Evolutionary conservation across 2,113 vertebrate species (phyloP).

Genomic region (Phasianus colchicus): DNA sequence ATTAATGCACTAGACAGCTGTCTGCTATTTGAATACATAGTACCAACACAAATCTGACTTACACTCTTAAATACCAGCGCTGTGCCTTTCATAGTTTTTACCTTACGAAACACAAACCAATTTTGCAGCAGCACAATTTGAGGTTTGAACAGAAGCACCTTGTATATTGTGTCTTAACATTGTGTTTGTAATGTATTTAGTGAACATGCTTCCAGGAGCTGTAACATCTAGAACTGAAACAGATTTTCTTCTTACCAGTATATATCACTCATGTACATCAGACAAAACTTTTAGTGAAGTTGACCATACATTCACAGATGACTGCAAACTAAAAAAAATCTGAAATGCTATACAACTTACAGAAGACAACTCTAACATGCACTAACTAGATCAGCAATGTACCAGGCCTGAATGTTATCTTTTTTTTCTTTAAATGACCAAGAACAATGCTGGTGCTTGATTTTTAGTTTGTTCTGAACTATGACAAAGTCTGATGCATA

Average conservation of each 20-base stretch:
- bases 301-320: neutral
- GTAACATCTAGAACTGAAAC: neutral
- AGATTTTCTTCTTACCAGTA: neutral
- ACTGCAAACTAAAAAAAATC: neutral
- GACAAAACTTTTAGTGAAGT: neutral
- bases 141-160: neutral
- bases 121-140: neutral
- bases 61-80: neutral
- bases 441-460: neutral
- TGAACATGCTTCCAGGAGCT: neutral
- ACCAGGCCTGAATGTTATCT: neutral
- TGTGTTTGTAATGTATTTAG: neutral
- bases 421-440: neutral
- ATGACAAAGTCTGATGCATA: neutral
- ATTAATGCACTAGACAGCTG: neutral
- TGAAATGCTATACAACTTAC: neutral
- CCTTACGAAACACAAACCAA: neutral
- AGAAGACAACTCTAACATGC: neutral
- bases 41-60: neutral
- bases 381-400: neutral
- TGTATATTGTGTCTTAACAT: neutral
- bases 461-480: neutral
- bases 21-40: neutral
- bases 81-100: neutral
- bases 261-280: neutral